These are phyloP conservation scores for Neosilurus mollespiculum DNA, from an alignment of 2,797 vertebrate genomes.

Conservation along the genomic window DNA sequence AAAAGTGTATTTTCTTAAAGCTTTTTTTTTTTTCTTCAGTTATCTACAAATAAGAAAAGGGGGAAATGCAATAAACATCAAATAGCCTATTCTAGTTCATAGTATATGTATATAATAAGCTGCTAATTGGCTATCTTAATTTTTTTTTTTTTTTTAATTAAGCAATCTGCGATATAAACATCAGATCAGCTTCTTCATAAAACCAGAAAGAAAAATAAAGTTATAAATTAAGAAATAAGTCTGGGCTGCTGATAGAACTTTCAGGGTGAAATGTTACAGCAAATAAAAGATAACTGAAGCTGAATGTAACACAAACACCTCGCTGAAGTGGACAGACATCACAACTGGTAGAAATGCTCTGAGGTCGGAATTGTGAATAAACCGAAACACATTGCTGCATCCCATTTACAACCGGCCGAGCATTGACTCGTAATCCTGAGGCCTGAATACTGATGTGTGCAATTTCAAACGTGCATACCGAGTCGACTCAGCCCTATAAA, in stretches of 20 bases:
- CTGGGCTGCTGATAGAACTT: background rate
- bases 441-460: conserved; percentile 38
- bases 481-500: conserved; percentile 35
- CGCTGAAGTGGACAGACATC: background rate
- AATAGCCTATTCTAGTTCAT: background rate
- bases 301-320: background rate
- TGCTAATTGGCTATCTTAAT: background rate
- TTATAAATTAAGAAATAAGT: background rate
- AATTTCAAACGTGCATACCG: background rate
- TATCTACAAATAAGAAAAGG: background rate
- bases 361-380: background rate
- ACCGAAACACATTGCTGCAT: background rate
- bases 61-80: background rate
- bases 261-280: background rate
- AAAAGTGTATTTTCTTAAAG: background rate
- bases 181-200: too few species aligned
- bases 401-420: conserved; percentile 1
- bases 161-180: too few species aligned
- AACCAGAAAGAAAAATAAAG: background rate
- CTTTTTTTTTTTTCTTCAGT: background rate
- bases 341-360: background rate
- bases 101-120: too few species aligned
- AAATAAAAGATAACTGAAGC: background rate
- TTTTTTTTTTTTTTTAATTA: background rate
- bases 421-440: conserved; percentile 39